A percentile compares a stretch with the other conserved stretches of the same genome.
Evolutionary conservation across 2,888 invertebrate species (phyloP).

Genomic region (Epinotia nisella): DNA sequence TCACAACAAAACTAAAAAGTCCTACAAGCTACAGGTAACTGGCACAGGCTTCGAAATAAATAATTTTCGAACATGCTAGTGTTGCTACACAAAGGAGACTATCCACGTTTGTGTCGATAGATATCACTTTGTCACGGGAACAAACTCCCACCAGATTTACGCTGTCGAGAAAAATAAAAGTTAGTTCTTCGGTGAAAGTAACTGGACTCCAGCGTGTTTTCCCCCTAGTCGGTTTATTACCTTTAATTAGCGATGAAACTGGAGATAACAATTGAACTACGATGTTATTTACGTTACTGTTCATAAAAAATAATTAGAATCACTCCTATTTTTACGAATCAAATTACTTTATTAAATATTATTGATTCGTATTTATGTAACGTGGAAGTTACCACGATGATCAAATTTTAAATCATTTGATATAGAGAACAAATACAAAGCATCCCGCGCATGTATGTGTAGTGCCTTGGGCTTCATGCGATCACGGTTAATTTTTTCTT

Average conservation of each 20-base stretch:
- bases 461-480: too few species aligned
- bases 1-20: background rate
- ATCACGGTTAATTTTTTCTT: too few species aligned
- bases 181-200: conserved; percentile 12
- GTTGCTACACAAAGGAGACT: conserved; percentile 8
- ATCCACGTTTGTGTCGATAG: conserved; percentile 28
- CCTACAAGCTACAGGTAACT: background rate
- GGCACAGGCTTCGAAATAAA: background rate
- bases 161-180: conserved; percentile 11
- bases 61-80: conserved; percentile 13
- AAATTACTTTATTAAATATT: too few species aligned
- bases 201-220: conserved; percentile 10
- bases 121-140: conserved; percentile 34
- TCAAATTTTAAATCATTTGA: too few species aligned
- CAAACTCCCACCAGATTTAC: conserved; percentile 15
- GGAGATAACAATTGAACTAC: background rate
- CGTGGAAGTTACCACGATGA: too few species aligned
- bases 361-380: too few species aligned
- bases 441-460: too few species aligned
- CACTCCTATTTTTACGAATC: background rate
- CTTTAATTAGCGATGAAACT: conserved; percentile 19
- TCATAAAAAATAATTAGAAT: background rate
- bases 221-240: background rate
- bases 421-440: too few species aligned
- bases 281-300: background rate